Evolutionary conservation across 2,888 invertebrate genomes (phyloP).

Genomic region (Tanytarsus gracilentus): DNA sequence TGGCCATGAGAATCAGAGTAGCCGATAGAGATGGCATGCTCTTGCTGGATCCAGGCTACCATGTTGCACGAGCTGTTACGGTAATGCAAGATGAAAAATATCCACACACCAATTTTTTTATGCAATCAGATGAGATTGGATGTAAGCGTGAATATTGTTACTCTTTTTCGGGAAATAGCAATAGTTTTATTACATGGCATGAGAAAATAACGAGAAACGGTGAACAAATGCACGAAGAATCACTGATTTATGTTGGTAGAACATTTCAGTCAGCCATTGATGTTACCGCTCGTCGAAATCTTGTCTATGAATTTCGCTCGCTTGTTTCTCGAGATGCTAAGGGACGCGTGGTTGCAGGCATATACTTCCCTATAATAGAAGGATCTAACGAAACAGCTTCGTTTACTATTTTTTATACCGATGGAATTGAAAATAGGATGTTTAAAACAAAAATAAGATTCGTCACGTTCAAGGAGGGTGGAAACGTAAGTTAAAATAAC

Average conservation of each 20-base stretch:
- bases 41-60: slow-evolving; percentile 85
- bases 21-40: slow-evolving; percentile 66
- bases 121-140: slow-evolving; percentile 65
- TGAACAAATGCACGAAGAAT: slow-evolving; percentile 55
- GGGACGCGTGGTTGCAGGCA: slow-evolving; percentile 71
- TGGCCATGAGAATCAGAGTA: slow-evolving; percentile 63
- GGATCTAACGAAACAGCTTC: slow-evolving; percentile 52
- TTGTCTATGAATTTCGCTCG: slow-evolving; percentile 76
- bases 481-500: slow-evolving; percentile 45
- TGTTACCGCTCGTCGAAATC: slow-evolving; percentile 80
- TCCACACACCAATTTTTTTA: slow-evolving; percentile 87
- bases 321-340: slow-evolving; percentile 73
- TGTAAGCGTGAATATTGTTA: slow-evolving; percentile 79
- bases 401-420: slow-evolving; percentile 66
- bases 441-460: slow-evolving; percentile 67
- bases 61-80: slow-evolving; percentile 74
- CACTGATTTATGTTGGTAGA: slow-evolving; percentile 68
- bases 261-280: slow-evolving; percentile 73
- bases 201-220: slow-evolving; percentile 64
- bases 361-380: slow-evolving; percentile 70
- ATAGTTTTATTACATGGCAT: slow-evolving; percentile 76
- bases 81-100: slow-evolving; percentile 77
- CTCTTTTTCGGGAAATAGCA: slow-evolving; percentile 56
- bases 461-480: slow-evolving; percentile 52
- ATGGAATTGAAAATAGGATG: slow-evolving; percentile 52